phyloP scores from a whole-genome alignment of 2,113 vertebrate genomes.

The Urocynchramus pylzowi region DNA sequence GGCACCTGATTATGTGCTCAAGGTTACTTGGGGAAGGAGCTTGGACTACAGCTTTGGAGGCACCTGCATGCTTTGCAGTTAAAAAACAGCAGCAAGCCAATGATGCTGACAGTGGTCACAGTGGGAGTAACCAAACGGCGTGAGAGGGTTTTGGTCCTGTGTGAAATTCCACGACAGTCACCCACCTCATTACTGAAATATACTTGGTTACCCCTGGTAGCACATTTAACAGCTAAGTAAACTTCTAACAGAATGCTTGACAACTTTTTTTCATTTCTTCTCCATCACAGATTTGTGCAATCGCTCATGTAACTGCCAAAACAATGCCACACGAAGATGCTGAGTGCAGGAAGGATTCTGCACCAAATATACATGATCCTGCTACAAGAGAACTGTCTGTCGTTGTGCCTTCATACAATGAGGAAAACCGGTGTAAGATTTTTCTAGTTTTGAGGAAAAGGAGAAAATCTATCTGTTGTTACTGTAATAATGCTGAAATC shows the following conservation, averaged over 20 bases:
- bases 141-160: background rate
- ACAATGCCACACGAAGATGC: constrained; percentile 74
- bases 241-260: background rate
- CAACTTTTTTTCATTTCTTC: background rate
- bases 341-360: constrained; percentile 70
- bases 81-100: background rate
- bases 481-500: background rate
- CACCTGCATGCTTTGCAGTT: background rate
- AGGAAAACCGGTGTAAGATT: constrained; percentile 81
- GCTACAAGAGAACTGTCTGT: constrained; percentile 86
- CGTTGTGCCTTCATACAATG: constrained; percentile 92
- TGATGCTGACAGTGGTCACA: background rate
- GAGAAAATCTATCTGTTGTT: constrained; percentile 27
- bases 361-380: constrained; percentile 83
- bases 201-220: background rate
- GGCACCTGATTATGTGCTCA: too few relatives aligned
- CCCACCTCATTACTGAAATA: background rate
- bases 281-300: constrained; percentile 71
- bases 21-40: background rate
- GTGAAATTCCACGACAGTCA: accelerated
- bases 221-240: background rate
- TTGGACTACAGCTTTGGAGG: accelerated
- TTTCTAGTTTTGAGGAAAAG: constrained; percentile 22
- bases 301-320: constrained; percentile 83
- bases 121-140: background rate